Conservation (phyloP, 64 coral and sea anemone species). For the Actinia equina region DNA sequence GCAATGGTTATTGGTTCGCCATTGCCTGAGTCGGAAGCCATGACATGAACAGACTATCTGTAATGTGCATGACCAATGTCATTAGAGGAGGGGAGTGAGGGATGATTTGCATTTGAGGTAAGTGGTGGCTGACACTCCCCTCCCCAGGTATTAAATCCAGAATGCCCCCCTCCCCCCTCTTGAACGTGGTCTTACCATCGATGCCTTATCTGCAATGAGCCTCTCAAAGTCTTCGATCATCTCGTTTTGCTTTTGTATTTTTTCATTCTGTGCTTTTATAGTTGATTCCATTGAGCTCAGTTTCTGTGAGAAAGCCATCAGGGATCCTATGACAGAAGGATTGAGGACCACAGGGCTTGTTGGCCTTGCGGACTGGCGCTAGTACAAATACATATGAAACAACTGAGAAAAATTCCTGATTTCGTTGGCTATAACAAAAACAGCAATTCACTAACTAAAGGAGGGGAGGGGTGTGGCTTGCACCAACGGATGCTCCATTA, state of each 20-base stretch:
- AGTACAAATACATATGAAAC: no score
- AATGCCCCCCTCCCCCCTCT: no score
- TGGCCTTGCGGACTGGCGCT: background rate
- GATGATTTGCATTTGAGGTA: no score
- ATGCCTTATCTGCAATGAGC: background rate
- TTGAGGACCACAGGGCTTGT: background rate
- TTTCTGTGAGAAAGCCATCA: constrained; percentile 44
- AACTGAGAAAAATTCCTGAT: background rate
- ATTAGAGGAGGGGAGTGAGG: no score
- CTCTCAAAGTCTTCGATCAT: background rate
- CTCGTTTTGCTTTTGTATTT: constrained; percentile 22
- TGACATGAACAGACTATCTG: no score
- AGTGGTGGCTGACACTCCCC: no score
- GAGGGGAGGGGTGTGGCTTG: no score
- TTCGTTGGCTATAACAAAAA: background rate
- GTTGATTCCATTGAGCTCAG: constrained; percentile 32
- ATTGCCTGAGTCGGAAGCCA: no score
- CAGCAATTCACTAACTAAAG: background rate
- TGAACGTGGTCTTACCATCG: background rate
- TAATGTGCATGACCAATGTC: no score
- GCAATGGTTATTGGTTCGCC: no score
- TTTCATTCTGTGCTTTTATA: constrained; percentile 34
- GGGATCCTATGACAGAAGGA: constrained; percentile 23
- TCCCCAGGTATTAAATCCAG: no score
- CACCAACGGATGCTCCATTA: no score